A percentile compares a stretch with the other conserved stretches of the same genome.
phyloP scores from a whole-genome alignment of 2,113 vertebrate genomes.

The Pachypanchax playfairii region DNA sequence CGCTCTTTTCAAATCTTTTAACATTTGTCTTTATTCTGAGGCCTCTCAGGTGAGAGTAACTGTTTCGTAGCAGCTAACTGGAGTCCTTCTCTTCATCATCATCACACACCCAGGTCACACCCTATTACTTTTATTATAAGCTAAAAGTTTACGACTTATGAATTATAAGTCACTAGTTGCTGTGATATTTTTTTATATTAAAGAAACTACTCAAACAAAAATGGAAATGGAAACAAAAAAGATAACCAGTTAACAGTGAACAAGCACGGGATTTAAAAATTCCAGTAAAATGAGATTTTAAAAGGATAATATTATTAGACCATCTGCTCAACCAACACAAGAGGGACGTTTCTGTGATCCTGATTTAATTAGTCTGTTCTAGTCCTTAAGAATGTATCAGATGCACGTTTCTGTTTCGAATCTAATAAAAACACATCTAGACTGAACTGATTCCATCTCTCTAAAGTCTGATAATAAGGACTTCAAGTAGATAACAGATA shows the following conservation, averaged over 20 bases:
- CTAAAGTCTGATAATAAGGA: background rate
- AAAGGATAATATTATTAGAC: constrained; percentile 2
- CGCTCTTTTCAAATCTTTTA: no score
- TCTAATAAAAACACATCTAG: background rate
- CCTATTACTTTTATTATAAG: no score
- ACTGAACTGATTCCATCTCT: background rate
- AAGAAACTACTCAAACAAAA: background rate
- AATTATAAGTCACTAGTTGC: no score
- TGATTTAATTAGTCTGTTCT: constrained; percentile 2
- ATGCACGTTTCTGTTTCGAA: background rate
- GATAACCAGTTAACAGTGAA: background rate
- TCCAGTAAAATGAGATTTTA: constrained; percentile 7
- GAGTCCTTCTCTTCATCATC: no score
- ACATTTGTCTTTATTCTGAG: no score
- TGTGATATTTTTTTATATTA: constrained; percentile 10
- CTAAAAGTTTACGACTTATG: no score
- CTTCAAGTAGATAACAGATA: constrained; percentile 29
- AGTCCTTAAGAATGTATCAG: constrained; percentile 4
- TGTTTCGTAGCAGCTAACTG: no score
- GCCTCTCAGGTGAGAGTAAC: no score
- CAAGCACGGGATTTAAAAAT: constrained; percentile 6
- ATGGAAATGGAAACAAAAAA: background rate
- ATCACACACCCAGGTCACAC: no score
- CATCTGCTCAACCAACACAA: background rate
- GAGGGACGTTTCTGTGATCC: background rate